Evolutionary conservation across 2,888 invertebrate genomes (phyloP).

Genomic region (Eumacrocentrus americanus): DNA sequence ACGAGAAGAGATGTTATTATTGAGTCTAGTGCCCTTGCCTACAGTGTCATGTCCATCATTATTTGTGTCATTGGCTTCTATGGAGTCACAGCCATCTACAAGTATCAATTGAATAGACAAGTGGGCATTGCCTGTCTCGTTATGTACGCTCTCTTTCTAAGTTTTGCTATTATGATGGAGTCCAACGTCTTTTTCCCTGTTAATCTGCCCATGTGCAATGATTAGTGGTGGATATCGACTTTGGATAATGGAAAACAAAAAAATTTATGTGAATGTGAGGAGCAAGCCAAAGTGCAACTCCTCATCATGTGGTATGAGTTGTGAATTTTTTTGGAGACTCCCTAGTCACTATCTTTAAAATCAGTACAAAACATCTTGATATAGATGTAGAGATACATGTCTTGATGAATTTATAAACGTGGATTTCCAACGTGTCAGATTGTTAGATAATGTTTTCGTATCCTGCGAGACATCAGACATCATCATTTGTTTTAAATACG

Average conservation of each 20-base stretch:
- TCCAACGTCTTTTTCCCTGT: slow-evolving; percentile 71
- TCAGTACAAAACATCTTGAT: background rate
- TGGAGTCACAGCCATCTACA: slow-evolving; percentile 70
- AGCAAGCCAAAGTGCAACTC: no score
- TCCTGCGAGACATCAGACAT: no score
- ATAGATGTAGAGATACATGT: no score
- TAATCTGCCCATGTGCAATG: slow-evolving; percentile 48
- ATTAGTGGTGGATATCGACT: slow-evolving; percentile 1
- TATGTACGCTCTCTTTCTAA: slow-evolving; percentile 75
- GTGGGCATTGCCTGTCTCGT: slow-evolving; percentile 72
- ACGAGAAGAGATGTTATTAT: slow-evolving; percentile 68
- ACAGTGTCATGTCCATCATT: slow-evolving; percentile 80
- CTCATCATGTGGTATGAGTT: no score
- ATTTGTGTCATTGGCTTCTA: slow-evolving; percentile 76
- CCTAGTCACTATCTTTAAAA: slow-evolving; percentile 3
- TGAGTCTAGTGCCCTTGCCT: slow-evolving; percentile 80
- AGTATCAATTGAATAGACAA: slow-evolving; percentile 72
- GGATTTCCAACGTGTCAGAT: no score
- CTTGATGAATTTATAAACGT: no score
- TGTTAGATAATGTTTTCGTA: no score
- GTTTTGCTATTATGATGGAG: slow-evolving; percentile 80
- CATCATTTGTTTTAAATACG: no score
- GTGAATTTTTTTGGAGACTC: no score
- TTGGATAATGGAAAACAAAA: background rate
- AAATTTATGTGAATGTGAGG: background rate